Base-by-base conservation (phyloP, 2,888 invertebrate genomes). In the Drosophila recens region DNA sequence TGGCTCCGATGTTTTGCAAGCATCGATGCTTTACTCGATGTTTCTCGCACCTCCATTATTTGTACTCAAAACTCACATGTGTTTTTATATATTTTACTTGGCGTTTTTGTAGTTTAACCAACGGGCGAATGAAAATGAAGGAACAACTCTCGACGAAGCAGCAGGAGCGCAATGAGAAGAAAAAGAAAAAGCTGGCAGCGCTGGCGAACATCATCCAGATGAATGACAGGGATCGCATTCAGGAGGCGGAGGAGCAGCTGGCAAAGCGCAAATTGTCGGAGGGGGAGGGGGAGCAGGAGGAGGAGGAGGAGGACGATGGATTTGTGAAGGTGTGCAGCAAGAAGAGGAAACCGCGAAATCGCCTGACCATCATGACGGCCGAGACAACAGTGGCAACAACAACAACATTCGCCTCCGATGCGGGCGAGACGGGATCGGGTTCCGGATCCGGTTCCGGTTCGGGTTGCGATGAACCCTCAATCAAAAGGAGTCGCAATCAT, bases 161-260 rank as follows among this genome's bases (percentile, higher is more conserved):
- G 83, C 91, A 93, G 66, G 92, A 93, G 80, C 93, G 95, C 69
- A 91, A 93, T 67, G 94, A 95, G 83, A 95, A 94, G 73, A 95
- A 95, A 87, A 94, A 94, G 88, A 94, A 94, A 89, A 95, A 95
- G 92, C 93, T 95, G 90, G 94, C 94, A 5, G 95, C 95, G 1
- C 92, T 95, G 69, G 92, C 94, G 10, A 94, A 94, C 89, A 92
- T 95, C 54, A 93, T 94, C 40, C 94, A 94, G 91, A 91, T 95
- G 59, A 95, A 95, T 89, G 95, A 95, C 81, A 93, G 93, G 72
- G 95, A 95, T 84, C 93, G 94, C 75, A 20, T 83, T 30, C 69
- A 70, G 38, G 79, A 81, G 59, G 90, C 72, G 8, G 90, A 34
- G 8, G 23, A 89, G 45, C 33, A 30, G 8, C 6, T 73, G 58